phyloP scores from a whole-genome alignment of 2,797 vertebrate species.

The Diglossa cyanea region DNA sequence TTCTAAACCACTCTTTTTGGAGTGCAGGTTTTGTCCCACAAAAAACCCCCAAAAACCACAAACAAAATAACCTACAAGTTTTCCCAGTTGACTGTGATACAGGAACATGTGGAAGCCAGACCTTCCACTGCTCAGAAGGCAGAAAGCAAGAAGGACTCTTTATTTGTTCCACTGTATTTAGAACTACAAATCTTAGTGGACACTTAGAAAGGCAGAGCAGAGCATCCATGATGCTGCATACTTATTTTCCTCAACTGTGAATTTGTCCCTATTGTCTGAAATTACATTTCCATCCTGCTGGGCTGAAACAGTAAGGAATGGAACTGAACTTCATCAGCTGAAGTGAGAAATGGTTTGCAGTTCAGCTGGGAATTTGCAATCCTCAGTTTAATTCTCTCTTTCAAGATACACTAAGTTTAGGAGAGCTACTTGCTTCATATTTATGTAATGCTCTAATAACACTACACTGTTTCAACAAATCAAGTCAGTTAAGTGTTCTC shows the following conservation, averaged over 20 bases:
- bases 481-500: not conserved
- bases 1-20: not conserved
- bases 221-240: not conserved
- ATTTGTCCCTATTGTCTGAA: not conserved
- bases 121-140: not conserved
- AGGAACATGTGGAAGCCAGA: conserved; percentile 25
- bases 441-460: not conserved
- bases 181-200: not conserved
- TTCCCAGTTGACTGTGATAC: not conserved
- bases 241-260: not conserved
- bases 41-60: not conserved
- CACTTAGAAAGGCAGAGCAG: not conserved
- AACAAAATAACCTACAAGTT: not conserved
- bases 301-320: not conserved
- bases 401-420: not conserved
- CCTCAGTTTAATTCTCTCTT: not conserved
- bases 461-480: not conserved
- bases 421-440: conserved; percentile 4
- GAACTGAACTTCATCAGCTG: not conserved
- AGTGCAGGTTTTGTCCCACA: not conserved
- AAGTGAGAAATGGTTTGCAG: not conserved
- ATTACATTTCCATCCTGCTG: not conserved
- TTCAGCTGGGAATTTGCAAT: conserved; percentile 8
- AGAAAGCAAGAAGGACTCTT: not conserved
- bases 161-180: not conserved